A percentile compares a stretch with the other conserved stretches of the same genome.
Evolutionary conservation across 2,113 vertebrate species (phyloP).

Genomic region (Bubo bubo): DNA sequence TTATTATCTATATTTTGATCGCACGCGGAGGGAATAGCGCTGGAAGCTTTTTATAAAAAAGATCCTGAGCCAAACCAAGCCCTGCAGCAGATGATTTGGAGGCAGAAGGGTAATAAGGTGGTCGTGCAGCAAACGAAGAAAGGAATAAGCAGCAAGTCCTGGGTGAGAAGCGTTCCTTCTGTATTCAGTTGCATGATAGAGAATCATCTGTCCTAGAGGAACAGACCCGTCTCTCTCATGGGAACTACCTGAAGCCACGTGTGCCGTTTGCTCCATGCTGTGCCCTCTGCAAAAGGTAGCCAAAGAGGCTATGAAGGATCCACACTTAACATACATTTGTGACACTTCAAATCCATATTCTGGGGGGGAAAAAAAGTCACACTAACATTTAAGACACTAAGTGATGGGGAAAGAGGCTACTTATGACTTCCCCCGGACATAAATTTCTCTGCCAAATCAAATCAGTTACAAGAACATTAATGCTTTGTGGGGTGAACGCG

Average conservation of each 20-base stretch:
- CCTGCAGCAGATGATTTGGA: not conserved
- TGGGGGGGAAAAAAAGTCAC: not conserved
- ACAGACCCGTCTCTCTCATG: fast-evolving
- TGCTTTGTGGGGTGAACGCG: not conserved
- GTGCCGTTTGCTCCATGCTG: not conserved
- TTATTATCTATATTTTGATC: not conserved
- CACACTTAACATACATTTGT: not conserved
- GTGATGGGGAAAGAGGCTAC: not conserved
- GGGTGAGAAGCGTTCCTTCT: not conserved
- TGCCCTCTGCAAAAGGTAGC: not conserved
- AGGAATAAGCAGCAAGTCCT: not conserved
- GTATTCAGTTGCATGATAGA: not conserved
- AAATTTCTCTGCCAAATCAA: not conserved
- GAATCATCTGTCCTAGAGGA: not conserved
- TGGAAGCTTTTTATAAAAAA: not conserved
- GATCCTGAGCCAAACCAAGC: not conserved
- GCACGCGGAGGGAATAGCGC: not conserved
- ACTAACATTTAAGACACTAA: not conserved
- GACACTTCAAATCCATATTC: not conserved
- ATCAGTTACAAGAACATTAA: not conserved
- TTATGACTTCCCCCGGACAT: not conserved
- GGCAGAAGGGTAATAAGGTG: not conserved
- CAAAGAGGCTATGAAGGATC: not conserved
- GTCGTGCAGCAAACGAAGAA: not conserved
- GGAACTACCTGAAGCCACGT: fast-evolving